Base-by-base conservation (phyloP, 2,888 invertebrate genomes). In the Cordylochernes scorpioides region DNA sequence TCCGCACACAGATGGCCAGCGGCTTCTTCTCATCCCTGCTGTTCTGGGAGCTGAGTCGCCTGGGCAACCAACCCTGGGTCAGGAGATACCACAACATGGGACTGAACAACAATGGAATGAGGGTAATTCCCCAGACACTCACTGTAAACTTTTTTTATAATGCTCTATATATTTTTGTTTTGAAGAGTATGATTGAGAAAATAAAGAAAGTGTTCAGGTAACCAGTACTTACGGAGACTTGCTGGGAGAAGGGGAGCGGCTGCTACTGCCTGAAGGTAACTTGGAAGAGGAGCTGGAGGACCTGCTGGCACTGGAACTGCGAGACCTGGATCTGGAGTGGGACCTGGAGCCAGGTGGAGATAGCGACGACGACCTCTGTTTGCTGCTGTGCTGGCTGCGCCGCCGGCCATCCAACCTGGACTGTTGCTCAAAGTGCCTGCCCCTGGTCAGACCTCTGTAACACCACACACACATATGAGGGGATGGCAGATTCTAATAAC, bases 1-100 rank as follows among this genome's bases (percentile, higher is more conserved):
- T 82, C 49, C 74, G 66, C 44, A 84, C 80, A 59, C 80, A 78
- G 51, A 82, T 78, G 40, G 78, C 80, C 46, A 78, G 57, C 35
- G 78, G 77, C 49, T 77, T 63, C 45, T 68, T 62, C 46, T 71
- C 71, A 43, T 71, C 65, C 33, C 61, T 62, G 54, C 66, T 65
- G 25, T 45, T 44, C 44, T n/a, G n/a, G n/a, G n/a, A n/a, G n/a
- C n/a, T n/a, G n/a, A n/a, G n/a, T n/a, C n/a, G n/a, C n/a, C n/a
- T n/a, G n/a, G n/a, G n/a, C n/a, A n/a, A n/a, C n/a, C n/a, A n/a
- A n/a, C n/a, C n/a, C n/a, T n/a, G n/a, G n/a, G n/a, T n/a, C n/a
- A n/a, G n/a, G n/a, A n/a, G n/a, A n/a, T n/a, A n/a, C n/a, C n/a
- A n/a, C n/a, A n/a, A n/a, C n/a, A n/a, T n/a, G n/a, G n/a, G n/a